Conservation (phyloP, 1,140 invertebrate genomes). For the Manduca sexta region DNA sequence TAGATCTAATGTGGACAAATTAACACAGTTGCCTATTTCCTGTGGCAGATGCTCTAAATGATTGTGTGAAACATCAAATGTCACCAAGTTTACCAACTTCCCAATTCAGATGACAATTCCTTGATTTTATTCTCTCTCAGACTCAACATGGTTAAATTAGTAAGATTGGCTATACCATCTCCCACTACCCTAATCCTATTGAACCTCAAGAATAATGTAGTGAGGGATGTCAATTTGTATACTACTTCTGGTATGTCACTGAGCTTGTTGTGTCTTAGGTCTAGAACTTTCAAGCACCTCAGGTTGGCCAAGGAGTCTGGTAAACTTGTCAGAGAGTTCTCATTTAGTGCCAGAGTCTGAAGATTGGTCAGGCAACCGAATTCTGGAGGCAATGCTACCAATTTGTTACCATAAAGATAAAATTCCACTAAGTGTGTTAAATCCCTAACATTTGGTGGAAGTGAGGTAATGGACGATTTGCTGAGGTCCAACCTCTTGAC, state of each 20-base stretch:
- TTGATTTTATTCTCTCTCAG: slow-evolving; percentile 99
- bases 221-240: slow-evolving; percentile 93
- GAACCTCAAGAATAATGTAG: slow-evolving; percentile 96
- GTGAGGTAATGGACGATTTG: slow-evolving; percentile 96
- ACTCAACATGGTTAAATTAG: slow-evolving; percentile 97
- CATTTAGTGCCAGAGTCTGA: slow-evolving; percentile 94
- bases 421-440: slow-evolving; percentile 95
- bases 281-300: slow-evolving; percentile 91
- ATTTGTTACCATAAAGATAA: slow-evolving; percentile 98
- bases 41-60: slow-evolving; percentile 94
- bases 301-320: slow-evolving; percentile 93
- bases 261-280: slow-evolving; percentile 98
- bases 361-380: slow-evolving; percentile 94
- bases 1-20: slow-evolving; percentile 95
- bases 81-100: slow-evolving; percentile 90
- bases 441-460: slow-evolving; percentile 93
- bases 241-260: slow-evolving; percentile 98
- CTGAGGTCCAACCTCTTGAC: slow-evolving; percentile 94
- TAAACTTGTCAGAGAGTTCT: slow-evolving; percentile 96
- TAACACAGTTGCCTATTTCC: slow-evolving; percentile 96
- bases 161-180: slow-evolving; percentile 91
- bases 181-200: slow-evolving; percentile 95
- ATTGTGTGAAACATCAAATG: slow-evolving; percentile 99
- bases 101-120: slow-evolving; percentile 95
- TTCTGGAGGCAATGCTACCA: slow-evolving; percentile 92